Conservation (phyloP, 2,113 vertebrate species). For the Myotis davidii region DNA sequence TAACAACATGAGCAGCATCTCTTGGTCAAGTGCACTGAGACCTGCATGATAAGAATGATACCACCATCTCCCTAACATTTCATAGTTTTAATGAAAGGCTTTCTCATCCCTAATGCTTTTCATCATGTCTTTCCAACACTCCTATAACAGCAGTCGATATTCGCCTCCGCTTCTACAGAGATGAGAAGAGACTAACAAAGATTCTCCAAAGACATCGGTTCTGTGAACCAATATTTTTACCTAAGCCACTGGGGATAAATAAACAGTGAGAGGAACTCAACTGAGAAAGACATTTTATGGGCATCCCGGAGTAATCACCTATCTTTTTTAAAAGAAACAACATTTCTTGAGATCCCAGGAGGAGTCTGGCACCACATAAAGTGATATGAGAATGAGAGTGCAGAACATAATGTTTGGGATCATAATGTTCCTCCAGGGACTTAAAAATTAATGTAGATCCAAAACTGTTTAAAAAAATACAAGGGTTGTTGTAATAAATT, state of each 20-base stretch:
- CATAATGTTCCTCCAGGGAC: conserved; percentile 59
- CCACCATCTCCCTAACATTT: not conserved
- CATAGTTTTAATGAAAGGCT: not conserved
- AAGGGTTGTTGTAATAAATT: conserved; percentile 63
- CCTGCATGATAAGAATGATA: not conserved
- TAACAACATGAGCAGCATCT: not conserved
- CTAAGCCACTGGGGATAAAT: conserved; percentile 29
- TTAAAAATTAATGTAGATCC: conserved; percentile 74
- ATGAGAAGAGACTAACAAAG: not conserved
- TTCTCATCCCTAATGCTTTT: conserved; percentile 10
- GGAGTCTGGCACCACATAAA: conserved; percentile 68
- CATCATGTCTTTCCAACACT: not conserved
- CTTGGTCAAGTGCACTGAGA: not conserved
- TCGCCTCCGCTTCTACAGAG: not conserved
- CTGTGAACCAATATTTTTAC: conserved; percentile 48
- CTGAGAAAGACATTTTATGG: conserved; percentile 57
- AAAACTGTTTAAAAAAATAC: conserved; percentile 50
- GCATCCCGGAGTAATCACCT: conserved; percentile 47
- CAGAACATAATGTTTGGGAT: conserved; percentile 78
- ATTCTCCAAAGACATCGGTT: not conserved
- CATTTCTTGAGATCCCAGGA: conserved; percentile 74
- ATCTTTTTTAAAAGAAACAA: conserved; percentile 63
- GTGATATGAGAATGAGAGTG: conserved; percentile 64
- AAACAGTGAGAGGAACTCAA: conserved; percentile 55
- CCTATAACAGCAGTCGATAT: not conserved